Evolutionary conservation across 1,140 invertebrate species (phyloP), one percentile per base, ranked within the genome.

Genomic region (Papilio polytes): DNA sequence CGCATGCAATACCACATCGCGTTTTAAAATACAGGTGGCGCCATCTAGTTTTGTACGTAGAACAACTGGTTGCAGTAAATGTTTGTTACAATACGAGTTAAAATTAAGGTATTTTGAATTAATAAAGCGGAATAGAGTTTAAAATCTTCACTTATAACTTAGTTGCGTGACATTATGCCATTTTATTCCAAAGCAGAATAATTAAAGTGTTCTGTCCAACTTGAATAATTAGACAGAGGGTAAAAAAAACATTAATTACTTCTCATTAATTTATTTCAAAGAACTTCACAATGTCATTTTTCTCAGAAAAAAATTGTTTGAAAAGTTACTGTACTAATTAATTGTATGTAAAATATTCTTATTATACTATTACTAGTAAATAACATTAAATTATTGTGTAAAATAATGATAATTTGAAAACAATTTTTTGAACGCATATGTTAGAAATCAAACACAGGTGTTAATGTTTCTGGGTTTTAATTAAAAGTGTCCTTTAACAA

Each of bases 241-340:
- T 78, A 56, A 63, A 78, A 63, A n/a, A 66, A 78, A 78, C 77
- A 78, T 78, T 78, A 78, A 78, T 66, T 78, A 78, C 77, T 66
- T 78, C 77, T 66, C 56, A 78, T 78, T 78, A n/a, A 66, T 78
- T 66, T 41, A 20, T 73, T 46, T 74, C 72, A 74, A 74, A 74
- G 72, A 74, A 74, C 36, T 74, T 74, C 41, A 46, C 18, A 36
- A 46, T 44, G 36, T 12, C 18, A 46, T 41, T 74, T 74, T 44
- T 41, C 46, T 36, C 2, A 20, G 20, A 74, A 18, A n/a, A 73
- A 73, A 41, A 74, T 15, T 15, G 13, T 63, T 26, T 31, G 15
- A 26, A 66, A 66, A 7, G 8, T 36, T 15, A n/a, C 9, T 36
- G 2, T 31, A 36, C 3, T 66, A 66, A 12, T 10, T 6, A 13